These are phyloP conservation scores for Calidris pygmaea DNA, from an alignment of 2,113 vertebrate species.

Conservation along the genomic window DNA sequence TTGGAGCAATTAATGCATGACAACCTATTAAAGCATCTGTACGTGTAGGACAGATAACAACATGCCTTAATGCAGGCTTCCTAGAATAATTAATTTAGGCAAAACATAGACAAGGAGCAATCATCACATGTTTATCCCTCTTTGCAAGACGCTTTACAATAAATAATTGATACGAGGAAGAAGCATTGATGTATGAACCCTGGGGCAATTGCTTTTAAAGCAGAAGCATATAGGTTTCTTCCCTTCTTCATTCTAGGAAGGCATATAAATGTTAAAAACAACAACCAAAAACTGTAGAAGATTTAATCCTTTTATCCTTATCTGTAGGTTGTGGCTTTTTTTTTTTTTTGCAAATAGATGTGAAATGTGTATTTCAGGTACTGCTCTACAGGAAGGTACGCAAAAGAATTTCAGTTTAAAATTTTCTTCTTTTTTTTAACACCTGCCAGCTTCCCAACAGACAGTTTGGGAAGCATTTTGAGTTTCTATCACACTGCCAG, in stretches of 20 bases:
- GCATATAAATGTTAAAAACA: neutral
- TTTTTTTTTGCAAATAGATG: neutral
- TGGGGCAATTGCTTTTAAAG: neutral
- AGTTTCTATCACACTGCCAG: neutral
- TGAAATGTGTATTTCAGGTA: neutral
- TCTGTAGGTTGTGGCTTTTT: neutral
- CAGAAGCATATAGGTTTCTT: neutral
- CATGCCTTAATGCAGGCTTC: neutral
- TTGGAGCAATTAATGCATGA: neutral
- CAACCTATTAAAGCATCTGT: neutral
- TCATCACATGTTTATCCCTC: neutral
- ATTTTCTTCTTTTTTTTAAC: neutral
- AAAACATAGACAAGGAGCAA: neutral
- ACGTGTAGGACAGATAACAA: neutral
- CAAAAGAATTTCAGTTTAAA: neutral
- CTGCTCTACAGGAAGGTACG: neutral
- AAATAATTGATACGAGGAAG: neutral
- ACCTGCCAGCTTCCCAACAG: neutral
- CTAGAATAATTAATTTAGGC: neutral
- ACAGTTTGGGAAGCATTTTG: neutral
- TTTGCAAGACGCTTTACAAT: neutral
- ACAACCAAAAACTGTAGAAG: neutral
- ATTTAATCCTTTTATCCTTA: neutral
- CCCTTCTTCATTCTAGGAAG: fast-evolving
- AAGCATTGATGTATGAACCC: neutral